A percentile compares a stretch with the other conserved stretches of the same genome.
Conservation (phyloP, 2,888 invertebrate genomes). For the Sialis fuliginosa region DNA sequence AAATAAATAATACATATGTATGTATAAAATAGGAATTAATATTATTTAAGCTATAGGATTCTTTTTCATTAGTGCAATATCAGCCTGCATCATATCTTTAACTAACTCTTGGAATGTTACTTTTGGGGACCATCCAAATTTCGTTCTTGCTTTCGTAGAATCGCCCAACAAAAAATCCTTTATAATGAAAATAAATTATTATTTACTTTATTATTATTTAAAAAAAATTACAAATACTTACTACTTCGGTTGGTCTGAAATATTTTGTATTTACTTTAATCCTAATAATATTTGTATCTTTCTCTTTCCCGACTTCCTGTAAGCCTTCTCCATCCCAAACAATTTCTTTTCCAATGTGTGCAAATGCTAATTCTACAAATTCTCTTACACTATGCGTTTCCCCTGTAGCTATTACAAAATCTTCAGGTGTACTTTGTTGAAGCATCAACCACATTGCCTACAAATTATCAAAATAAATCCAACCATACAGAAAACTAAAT, state of each 20-base stretch:
- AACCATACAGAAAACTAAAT: background rate
- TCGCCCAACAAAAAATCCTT: conserved; percentile 86
- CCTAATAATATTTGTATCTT: conserved; percentile 51
- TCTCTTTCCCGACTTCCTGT: conserved; percentile 61
- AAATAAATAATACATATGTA: too few species aligned
- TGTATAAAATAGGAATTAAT: too few species aligned
- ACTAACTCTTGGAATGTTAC: conserved; percentile 71
- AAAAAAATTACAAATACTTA: conserved; percentile 26
- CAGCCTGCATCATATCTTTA: conserved; percentile 85
- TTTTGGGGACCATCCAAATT: conserved; percentile 77
- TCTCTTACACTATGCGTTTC: conserved; percentile 88
- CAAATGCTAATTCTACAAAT: conserved; percentile 87
- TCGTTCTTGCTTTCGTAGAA: conserved; percentile 71
- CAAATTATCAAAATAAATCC: conserved; percentile 6
- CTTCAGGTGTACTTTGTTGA: conserved; percentile 78
- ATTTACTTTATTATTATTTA: background rate
- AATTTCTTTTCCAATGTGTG: conserved; percentile 60
- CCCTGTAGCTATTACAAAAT: conserved; percentile 95
- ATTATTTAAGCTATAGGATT: conserved; percentile 65
- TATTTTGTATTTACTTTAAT: conserved; percentile 85
- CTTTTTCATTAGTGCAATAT: conserved; percentile 75
- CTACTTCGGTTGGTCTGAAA: conserved; percentile 97
- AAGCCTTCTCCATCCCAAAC: conserved; percentile 78
- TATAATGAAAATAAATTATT: conserved; percentile 9
- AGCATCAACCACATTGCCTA: conserved; percentile 99